phyloP scores from a whole-genome alignment of 1,140 invertebrate genomes.

The Bursaphelenchus mucronatus region DNA sequence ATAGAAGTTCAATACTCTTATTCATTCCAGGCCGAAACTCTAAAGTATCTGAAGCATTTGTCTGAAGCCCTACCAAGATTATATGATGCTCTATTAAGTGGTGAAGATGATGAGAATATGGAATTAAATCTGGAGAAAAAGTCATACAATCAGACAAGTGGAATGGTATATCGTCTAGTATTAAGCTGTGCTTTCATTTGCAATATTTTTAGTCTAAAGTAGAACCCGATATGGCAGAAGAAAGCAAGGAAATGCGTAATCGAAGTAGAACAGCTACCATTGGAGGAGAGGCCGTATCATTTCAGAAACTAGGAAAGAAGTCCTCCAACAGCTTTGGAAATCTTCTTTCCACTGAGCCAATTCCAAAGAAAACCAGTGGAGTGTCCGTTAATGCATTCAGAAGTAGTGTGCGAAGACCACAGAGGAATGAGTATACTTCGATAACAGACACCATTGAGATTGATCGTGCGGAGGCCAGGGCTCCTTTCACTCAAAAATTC shows the following conservation, averaged over 20 bases:
- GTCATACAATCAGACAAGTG: neutral
- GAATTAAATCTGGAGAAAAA: neutral
- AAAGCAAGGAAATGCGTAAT: neutral
- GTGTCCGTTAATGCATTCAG: neutral
- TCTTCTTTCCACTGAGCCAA: too few species aligned
- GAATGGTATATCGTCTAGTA: neutral
- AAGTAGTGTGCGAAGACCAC: slow-evolving; percentile 23
- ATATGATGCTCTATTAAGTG: too few species aligned
- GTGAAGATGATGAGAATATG: neutral
- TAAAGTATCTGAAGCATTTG: slow-evolving; percentile 13
- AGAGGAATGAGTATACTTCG: slow-evolving; percentile 35
- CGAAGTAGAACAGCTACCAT: slow-evolving; percentile 9
- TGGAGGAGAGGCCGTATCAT: neutral
- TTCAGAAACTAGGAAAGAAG: slow-evolving; percentile 1
- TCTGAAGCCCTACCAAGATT: neutral
- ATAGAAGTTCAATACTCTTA: neutral
- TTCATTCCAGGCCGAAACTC: slow-evolving; percentile 7
- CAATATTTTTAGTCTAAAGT: neutral
- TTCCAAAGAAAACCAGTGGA: neutral
- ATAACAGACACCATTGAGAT: slow-evolving; percentile 33
- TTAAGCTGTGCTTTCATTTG: neutral
- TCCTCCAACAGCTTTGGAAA: neutral
- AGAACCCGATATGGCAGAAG: neutral
- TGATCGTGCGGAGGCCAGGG: neutral
- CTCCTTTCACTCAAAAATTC: neutral